Conservation (phyloP, 2,888 invertebrate genomes). For the Carterocephalus palaemon region DNA sequence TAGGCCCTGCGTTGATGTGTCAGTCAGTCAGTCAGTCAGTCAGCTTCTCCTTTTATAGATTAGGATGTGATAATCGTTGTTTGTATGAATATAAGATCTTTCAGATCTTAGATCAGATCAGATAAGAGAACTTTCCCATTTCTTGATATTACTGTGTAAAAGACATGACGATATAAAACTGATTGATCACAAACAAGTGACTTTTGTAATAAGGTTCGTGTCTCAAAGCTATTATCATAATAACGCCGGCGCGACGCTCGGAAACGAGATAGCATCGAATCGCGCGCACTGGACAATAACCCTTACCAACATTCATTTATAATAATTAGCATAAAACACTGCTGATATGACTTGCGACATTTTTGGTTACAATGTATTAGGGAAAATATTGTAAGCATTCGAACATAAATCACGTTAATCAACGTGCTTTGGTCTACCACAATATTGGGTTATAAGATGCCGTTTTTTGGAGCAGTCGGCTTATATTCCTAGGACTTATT, state of each 20-base stretch:
- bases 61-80: too few species aligned
- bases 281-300: slow-evolving; percentile 75
- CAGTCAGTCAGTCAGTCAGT: too few species aligned
- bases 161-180: slow-evolving; percentile 48
- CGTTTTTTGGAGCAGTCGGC: too few species aligned
- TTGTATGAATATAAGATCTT: too few species aligned
- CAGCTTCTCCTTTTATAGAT: too few species aligned
- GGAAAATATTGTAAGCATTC: slow-evolving; percentile 14
- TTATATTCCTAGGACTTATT: too few species aligned
- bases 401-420: slow-evolving; percentile 16
- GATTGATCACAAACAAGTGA: slow-evolving; percentile 58
- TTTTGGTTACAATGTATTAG: slow-evolving; percentile 31
- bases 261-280: slow-evolving; percentile 71
- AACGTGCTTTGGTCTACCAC: too few species aligned
- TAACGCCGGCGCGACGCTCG: slow-evolving; percentile 68
- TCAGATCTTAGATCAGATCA: too few species aligned
- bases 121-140: slow-evolving; percentile 5
- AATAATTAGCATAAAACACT: slow-evolving; percentile 61
- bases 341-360: slow-evolving; percentile 46
- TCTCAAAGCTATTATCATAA: slow-evolving; percentile 70
- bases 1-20: too few species aligned
- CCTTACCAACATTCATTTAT: slow-evolving; percentile 67
- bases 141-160: slow-evolving; percentile 7
- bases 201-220: slow-evolving; percentile 67
- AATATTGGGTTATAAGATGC: too few species aligned